Evolutionary conservation across 2,797 vertebrate species (phyloP).

Genomic region (Bucorvus abyssinicus): DNA sequence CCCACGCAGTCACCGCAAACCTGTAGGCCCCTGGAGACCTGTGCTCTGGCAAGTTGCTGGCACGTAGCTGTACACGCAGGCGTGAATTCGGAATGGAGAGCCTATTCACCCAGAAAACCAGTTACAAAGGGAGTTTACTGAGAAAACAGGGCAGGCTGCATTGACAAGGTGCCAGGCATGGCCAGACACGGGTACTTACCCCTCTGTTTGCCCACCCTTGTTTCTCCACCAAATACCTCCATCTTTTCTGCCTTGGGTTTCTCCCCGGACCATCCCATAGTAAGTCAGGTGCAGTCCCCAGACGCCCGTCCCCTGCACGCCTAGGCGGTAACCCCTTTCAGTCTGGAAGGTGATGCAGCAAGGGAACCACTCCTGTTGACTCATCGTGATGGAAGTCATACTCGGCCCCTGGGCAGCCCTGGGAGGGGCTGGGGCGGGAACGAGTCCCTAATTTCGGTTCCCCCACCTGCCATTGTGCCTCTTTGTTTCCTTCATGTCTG

Average conservation of each 20-base stretch:
- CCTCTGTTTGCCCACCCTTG: background rate
- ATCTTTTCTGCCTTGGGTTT: background rate
- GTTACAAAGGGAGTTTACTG: background rate
- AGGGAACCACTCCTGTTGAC: background rate
- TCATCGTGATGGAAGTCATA: background rate
- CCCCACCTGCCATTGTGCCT: background rate
- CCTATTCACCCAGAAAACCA: background rate
- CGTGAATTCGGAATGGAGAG: background rate
- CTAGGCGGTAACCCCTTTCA: background rate
- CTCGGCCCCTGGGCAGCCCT: background rate
- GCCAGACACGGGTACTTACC: background rate
- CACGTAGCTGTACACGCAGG: background rate
- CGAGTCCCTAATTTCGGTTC: background rate
- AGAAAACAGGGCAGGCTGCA: background rate
- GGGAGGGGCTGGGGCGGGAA: background rate
- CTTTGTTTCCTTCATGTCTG: background rate
- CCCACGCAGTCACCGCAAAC: background rate
- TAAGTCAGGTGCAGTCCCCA: background rate
- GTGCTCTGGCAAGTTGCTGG: background rate
- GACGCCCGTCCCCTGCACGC: background rate
- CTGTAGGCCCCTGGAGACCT: rapidly evolving
- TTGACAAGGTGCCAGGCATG: background rate
- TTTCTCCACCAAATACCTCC: background rate
- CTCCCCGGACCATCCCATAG: background rate
- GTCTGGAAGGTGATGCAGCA: background rate